Base-by-base conservation (phyloP, 2,888 invertebrate species). In the Orthosia cruda region DNA sequence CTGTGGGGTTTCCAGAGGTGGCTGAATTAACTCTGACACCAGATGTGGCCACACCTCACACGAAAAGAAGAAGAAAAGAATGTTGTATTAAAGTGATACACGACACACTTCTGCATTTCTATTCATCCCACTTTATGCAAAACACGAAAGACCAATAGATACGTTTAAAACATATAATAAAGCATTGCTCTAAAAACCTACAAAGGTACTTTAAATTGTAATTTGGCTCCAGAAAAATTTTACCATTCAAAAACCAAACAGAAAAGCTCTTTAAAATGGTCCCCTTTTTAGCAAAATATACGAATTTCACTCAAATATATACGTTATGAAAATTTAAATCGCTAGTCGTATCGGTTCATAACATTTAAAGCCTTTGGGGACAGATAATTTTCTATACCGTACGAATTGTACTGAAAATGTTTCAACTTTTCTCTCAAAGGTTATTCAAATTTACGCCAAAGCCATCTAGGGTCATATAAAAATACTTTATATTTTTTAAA, bases 301-400 rank as follows among this genome's bases (percentile, higher is more conserved):
- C 15, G 13, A 68, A 54, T 68, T 67, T 62, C 0, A 11, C 49
- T 50, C 1, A 66, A 76, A 75, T 58, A 52, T 58, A 67, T 16
- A 47, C 11, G 16, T 23, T 65, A 62, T 66, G 49, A 65, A 61
- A 57, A 77, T 77, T 82, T 77, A 15, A 61, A 64, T 58, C 49
- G 49, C 26, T 40, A 52, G 15, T 45, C 40, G 23, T 73, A 81
- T 66, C 55, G 9, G 58, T 32, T 52, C 55, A 23, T 57, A 49
- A 52, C n/a, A 50, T 66, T 50, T 7, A 18, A n/a, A 68, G 9
- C 5, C 80, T 20, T 58, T 0, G 5, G 81, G 72, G 84, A 76
- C 67, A 52, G 7, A 84, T 84, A 74, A 65, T 66, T 76, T 76
- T 76, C 70, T 77, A 84, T 77, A 71, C 68, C 47, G 58, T 49